Percentiles rank a stretch among this genome's conserved stretches.
phyloP scores from a whole-genome alignment of 2,113 vertebrate genomes.

The Macroglossus sobrinus region DNA sequence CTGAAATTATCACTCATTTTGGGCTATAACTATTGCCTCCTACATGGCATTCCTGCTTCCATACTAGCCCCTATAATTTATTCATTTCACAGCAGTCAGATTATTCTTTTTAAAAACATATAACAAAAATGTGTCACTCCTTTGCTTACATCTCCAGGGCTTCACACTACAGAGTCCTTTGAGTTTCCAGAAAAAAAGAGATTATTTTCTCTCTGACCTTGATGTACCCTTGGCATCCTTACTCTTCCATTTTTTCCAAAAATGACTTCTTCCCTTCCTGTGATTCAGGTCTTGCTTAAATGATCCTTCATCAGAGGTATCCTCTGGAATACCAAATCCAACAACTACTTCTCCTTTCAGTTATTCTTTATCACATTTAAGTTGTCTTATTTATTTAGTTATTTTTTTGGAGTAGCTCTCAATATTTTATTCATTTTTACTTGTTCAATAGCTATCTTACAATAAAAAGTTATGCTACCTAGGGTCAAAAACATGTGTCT shows the following conservation, averaged over 20 bases:
- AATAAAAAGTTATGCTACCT: neutral
- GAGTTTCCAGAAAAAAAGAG: neutral
- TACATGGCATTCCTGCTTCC: neutral
- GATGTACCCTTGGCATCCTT: neutral
- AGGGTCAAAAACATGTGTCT: neutral
- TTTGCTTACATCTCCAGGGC: neutral
- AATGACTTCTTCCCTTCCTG: neutral
- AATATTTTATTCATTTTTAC: neutral
- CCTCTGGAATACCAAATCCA: neutral
- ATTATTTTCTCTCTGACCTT: neutral
- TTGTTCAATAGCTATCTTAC: neutral
- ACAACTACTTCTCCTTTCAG: neutral
- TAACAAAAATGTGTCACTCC: neutral
- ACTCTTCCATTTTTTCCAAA: neutral
- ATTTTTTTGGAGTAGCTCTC: neutral
- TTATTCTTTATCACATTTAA: neutral
- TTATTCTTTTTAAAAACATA: neutral
- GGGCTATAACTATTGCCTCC: neutral
- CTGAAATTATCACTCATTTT: neutral
- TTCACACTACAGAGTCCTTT: neutral
- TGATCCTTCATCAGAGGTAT: neutral
- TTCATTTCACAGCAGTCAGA: neutral
- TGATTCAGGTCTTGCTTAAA: neutral
- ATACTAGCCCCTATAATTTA: neutral
- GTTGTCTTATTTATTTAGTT: neutral